A percentile compares a stretch with the other conserved stretches of the same genome.
These are phyloP conservation scores for Ormia ochracea DNA, from an alignment of 2,888 invertebrate species.

Conservation along the genomic window DNA sequence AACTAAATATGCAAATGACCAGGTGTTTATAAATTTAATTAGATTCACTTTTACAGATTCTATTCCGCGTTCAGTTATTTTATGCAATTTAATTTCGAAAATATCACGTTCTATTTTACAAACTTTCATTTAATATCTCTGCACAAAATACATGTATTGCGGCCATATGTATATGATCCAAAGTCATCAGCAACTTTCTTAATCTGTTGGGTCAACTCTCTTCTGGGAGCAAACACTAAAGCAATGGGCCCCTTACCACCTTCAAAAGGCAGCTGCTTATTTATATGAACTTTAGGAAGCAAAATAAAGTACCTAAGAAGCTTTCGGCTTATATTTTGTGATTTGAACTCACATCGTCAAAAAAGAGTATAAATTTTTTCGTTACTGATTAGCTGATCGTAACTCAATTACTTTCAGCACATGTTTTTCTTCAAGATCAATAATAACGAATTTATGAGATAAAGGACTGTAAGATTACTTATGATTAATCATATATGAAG, in stretches of 20 bases:
- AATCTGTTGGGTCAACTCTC: slow-evolving; percentile 88
- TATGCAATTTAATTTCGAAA: slow-evolving; percentile 4
- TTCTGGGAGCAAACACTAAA: slow-evolving; percentile 86
- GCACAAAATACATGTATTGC: slow-evolving; percentile 88
- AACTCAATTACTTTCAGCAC: no score
- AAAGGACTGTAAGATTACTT: no score
- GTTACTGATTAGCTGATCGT: no score
- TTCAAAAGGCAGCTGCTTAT: slow-evolving; percentile 85
- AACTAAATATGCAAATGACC: slow-evolving; percentile 89
- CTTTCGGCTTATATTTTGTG: no score
- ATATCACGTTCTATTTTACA: slow-evolving; percentile 36
- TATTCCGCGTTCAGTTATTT: background rate
- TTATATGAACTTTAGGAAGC: slow-evolving; percentile 92
- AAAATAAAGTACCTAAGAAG: no score
- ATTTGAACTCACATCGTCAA: no score
- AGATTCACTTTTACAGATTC: background rate
- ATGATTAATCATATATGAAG: no score
- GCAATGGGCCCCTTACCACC: slow-evolving; percentile 91
- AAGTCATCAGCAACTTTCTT: slow-evolving; percentile 89
- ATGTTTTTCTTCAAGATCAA: no score
- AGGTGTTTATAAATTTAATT: slow-evolving; percentile 72
- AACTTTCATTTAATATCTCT: no score
- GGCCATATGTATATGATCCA: slow-evolving; percentile 85
- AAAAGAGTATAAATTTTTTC: no score
- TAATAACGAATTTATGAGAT: no score